Conservation (phyloP, 2,113 vertebrate genomes). For the Tauraco erythrolophus region DNA sequence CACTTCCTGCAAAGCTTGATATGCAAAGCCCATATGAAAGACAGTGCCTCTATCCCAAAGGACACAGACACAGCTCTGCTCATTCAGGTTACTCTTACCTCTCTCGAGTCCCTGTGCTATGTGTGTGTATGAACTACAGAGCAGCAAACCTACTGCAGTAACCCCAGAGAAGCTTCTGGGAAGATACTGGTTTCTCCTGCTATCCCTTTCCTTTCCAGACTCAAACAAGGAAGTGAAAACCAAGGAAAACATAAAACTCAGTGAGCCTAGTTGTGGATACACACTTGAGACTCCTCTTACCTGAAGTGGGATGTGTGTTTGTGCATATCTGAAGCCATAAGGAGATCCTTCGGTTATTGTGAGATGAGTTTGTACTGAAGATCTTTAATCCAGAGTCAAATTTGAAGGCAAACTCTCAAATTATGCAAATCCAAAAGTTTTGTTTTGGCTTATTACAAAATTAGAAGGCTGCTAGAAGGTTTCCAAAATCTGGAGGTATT, state of each 20-base stretch:
- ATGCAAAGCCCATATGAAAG: neutral
- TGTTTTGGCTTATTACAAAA: neutral
- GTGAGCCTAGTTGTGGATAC: neutral
- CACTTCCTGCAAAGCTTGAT: neutral
- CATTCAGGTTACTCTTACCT: neutral
- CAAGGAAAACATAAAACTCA: constrained; percentile 7
- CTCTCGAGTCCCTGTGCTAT: rapidly evolving
- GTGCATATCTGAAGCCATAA: neutral
- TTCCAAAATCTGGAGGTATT: neutral
- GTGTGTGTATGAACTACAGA: neutral
- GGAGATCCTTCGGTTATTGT: neutral
- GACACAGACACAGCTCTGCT: neutral
- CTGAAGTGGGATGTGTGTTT: neutral
- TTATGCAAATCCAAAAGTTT: neutral
- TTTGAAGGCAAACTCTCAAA: neutral
- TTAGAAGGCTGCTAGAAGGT: neutral
- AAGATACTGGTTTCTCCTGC: neutral
- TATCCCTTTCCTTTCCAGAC: neutral
- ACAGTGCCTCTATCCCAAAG: neutral
- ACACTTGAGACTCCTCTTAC: neutral
- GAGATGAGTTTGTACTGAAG: neutral
- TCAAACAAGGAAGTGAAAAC: neutral
- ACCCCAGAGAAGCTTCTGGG: neutral
- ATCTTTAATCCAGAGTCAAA: neutral
- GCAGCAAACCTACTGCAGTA: neutral